phyloP scores from a whole-genome alignment of 2,113 vertebrate genomes.

The Rhinolophus ferrumequinum region DNA sequence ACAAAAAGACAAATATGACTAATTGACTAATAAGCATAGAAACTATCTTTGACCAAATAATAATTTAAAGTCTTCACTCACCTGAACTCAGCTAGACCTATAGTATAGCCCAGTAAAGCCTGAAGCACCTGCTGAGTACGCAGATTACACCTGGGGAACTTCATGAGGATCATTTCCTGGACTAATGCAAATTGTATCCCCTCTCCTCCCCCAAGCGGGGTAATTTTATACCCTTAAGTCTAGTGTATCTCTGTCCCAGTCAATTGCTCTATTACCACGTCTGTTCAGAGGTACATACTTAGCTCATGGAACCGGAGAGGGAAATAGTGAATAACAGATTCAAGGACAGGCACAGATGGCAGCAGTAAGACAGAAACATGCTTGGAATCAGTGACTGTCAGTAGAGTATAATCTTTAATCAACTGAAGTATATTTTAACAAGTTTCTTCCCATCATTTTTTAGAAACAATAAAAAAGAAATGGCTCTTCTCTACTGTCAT shows the following conservation, averaged over 20 bases:
- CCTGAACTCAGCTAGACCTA: not conserved
- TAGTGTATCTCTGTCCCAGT: not conserved
- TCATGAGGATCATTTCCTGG: not conserved
- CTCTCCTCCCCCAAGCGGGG: not conserved
- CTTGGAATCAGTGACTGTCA: not conserved
- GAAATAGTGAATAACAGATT: not conserved
- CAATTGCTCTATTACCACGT: not conserved
- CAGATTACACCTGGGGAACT: not conserved
- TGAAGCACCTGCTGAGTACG: not conserved
- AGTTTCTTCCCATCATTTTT: not conserved
- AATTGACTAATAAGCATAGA: not conserved
- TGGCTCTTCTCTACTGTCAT: not conserved
- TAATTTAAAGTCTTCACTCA: not conserved
- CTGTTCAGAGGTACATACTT: not conserved
- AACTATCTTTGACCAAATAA: not conserved
- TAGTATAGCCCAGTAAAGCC: accelerated
- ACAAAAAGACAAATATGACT: not conserved
- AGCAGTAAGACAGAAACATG: not conserved
- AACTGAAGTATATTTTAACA: not conserved
- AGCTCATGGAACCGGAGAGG: not conserved
- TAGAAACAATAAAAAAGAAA: not conserved
- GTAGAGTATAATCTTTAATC: not conserved
- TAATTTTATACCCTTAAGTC: not conserved
- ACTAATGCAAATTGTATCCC: not conserved
- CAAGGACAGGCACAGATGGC: not conserved